Evolutionary conservation across 1,140 invertebrate genomes (phyloP).

Genomic region (Caenorhabditis latens): DNA sequence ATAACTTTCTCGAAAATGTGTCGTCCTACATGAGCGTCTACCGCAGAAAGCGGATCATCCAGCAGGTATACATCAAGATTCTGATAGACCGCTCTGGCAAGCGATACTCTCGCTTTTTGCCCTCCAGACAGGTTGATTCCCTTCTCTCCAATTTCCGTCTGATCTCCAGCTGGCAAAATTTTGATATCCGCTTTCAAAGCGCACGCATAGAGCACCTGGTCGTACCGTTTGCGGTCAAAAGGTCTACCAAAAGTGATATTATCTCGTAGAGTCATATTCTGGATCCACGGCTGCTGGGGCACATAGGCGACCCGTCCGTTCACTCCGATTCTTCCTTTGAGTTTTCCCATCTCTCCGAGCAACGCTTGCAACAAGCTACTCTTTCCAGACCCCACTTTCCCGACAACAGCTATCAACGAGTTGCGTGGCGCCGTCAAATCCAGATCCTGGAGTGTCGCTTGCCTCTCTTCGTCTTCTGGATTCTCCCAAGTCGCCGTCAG

Average conservation of each 20-base stretch:
- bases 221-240: constrained; percentile 76
- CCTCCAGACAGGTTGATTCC: constrained; percentile 84
- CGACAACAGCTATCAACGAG: constrained; percentile 85
- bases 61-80: constrained; percentile 84
- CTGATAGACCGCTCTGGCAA: constrained; percentile 82
- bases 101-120: constrained; percentile 85
- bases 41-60: constrained; percentile 84
- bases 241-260: constrained; percentile 87
- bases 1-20: constrained; percentile 79
- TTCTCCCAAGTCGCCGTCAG: constrained; percentile 61
- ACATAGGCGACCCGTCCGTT: constrained; percentile 63
- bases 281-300: constrained; percentile 84
- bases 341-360: constrained; percentile 77
- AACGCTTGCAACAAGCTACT: constrained; percentile 84
- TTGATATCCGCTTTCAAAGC: constrained; percentile 83
- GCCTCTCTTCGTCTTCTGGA: neutral
- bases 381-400: constrained; percentile 86
- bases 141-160: constrained; percentile 80
- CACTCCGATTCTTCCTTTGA: constrained; percentile 61
- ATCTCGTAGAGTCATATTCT: constrained; percentile 85
- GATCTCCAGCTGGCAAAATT: constrained; percentile 82
- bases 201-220: constrained; percentile 79
- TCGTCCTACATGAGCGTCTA: constrained; percentile 83
- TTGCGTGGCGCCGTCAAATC: constrained; percentile 77
- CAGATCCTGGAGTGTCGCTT: constrained; percentile 65